phyloP scores from a whole-genome alignment of 2,888 invertebrate genomes.

The Rapana venosa region DNA sequence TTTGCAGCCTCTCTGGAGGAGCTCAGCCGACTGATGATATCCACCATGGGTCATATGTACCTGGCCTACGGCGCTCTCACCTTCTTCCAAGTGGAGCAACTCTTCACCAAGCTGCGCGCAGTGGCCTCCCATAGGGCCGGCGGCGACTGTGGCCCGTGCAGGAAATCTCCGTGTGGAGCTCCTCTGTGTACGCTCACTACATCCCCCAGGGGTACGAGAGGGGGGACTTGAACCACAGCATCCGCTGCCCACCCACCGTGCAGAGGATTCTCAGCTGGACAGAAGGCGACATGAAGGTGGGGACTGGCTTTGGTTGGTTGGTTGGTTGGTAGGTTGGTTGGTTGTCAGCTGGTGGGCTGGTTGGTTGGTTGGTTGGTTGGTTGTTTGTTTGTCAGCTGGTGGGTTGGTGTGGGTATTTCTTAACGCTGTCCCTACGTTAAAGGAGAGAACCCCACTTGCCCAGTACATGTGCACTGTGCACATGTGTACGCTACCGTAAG shows the following conservation, averaged over 20 bases:
- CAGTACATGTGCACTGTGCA: too few species aligned
- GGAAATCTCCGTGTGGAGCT: slow-evolving; percentile 16
- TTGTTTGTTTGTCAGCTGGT: not conserved
- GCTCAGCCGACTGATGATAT: slow-evolving; percentile 20
- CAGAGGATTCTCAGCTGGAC: slow-evolving; percentile 28
- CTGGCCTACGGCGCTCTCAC: slow-evolving; percentile 5
- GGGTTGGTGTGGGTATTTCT: not conserved
- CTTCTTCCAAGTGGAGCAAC: slow-evolving; percentile 22
- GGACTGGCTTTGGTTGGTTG: not conserved
- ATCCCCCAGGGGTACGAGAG: not conserved
- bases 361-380: not conserved
- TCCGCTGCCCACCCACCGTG: slow-evolving; percentile 24
- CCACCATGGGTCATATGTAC: slow-evolving; percentile 24
- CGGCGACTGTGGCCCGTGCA: too few species aligned
- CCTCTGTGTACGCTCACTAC: not conserved
- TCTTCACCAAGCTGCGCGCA: not conserved
- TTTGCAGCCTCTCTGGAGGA: not conserved
- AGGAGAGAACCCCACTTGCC: too few species aligned
- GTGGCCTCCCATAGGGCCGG: not conserved
- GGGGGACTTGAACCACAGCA: not conserved
- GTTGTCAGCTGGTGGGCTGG: not conserved
- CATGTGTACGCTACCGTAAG: too few species aligned
- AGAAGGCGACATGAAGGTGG: not conserved
- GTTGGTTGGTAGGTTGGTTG: not conserved
- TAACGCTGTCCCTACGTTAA: too few species aligned